Evolutionary conservation across 2,888 invertebrate genomes (phyloP).

Genomic region (Diarsia rubi): DNA sequence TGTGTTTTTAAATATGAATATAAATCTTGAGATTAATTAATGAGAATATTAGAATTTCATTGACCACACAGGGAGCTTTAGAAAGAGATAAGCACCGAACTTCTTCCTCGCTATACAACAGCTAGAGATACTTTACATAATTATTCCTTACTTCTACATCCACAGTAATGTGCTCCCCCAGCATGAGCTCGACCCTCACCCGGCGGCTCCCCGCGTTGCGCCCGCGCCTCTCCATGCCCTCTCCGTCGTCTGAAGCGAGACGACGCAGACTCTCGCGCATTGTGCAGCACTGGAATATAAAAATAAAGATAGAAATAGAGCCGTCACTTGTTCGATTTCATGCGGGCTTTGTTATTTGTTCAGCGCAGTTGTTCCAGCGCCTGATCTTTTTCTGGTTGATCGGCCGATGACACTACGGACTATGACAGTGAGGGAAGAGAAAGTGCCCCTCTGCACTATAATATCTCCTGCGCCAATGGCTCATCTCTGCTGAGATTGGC

Average conservation of each 20-base stretch:
- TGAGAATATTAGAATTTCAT: not conserved
- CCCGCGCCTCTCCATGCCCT: constrained; percentile 74
- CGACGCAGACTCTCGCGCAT: constrained; percentile 88
- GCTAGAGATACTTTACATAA: not conserved
- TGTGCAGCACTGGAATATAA: constrained; percentile 64
- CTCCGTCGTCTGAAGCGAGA: constrained; percentile 84
- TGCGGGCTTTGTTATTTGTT: not conserved
- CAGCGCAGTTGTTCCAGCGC: not conserved
- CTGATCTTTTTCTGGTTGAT: not conserved
- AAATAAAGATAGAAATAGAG: constrained; percentile 12
- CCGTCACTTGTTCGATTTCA: not conserved
- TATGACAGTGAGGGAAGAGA: not conserved
- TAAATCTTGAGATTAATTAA: not conserved
- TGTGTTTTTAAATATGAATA: not conserved
- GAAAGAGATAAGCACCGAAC: not conserved
- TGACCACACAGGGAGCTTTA: not conserved
- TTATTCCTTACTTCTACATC: constrained; percentile 92
- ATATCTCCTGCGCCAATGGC: not conserved
- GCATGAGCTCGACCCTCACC: constrained; percentile 95
- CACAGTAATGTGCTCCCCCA: constrained; percentile 95
- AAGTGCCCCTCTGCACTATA: too few relatives aligned
- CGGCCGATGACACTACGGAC: not conserved
- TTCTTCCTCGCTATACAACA: too few relatives aligned
- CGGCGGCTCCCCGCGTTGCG: constrained; percentile 82
- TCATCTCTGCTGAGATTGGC: not conserved